These are phyloP conservation scores for Glaucidium brasilianum DNA, from an alignment of 2,113 vertebrate genomes.

Conservation along the genomic window DNA sequence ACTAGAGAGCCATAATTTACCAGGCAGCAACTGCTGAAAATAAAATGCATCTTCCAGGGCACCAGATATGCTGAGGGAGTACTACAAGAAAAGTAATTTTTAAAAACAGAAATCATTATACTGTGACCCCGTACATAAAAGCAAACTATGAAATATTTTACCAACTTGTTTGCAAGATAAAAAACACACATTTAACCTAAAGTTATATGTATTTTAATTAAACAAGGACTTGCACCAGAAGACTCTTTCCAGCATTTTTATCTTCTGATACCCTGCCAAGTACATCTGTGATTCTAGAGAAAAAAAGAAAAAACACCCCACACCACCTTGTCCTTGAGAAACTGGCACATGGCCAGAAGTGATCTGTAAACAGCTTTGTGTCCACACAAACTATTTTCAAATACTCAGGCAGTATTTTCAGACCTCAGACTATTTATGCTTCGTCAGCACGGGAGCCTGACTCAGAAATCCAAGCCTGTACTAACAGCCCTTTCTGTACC, in stretches of 20 bases:
- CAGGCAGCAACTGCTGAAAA: background rate
- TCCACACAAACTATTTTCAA: slow-evolving; percentile 23
- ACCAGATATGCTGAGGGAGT: background rate
- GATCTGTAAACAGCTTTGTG: slow-evolving; percentile 14
- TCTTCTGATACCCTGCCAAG: slow-evolving; percentile 30
- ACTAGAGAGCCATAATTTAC: background rate
- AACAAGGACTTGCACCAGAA: background rate
- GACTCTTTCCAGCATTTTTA: slow-evolving; percentile 9
- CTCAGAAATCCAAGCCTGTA: slow-evolving; percentile 3
- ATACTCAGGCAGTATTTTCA: slow-evolving; percentile 20
- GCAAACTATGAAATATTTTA: background rate
- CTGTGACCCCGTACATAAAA: background rate
- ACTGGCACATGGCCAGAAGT: background rate
- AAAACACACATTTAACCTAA: background rate
- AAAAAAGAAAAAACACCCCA: background rate
- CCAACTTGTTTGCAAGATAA: background rate
- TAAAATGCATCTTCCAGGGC: background rate
- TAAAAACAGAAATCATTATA: background rate
- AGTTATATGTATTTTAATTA: slow-evolving; percentile 16
- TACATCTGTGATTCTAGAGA: background rate
- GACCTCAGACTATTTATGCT: slow-evolving; percentile 16
- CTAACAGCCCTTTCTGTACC: background rate
- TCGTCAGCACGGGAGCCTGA: background rate
- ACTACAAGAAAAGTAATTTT: background rate
- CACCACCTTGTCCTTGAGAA: slow-evolving; percentile 47